Evolutionary conservation across 1,140 invertebrate species (phyloP).

Genomic region (Micrasema minimum): DNA sequence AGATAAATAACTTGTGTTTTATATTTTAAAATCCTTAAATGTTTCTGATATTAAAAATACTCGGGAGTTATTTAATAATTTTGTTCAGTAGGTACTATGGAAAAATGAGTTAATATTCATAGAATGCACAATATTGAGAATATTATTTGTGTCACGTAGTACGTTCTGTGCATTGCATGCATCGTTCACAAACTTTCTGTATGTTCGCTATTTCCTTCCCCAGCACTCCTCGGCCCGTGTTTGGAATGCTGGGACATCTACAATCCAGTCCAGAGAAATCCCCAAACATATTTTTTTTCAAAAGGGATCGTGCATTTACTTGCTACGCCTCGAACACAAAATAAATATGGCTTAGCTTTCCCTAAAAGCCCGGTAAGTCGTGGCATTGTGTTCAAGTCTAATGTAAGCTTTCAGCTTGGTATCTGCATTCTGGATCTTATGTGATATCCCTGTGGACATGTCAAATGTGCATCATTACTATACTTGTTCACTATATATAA

Average conservation of each 20-base stretch:
- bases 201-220: neutral
- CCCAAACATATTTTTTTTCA: neutral
- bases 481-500: no score
- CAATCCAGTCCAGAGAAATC: neutral
- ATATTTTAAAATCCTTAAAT: no score
- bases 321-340: neutral
- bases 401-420: conserved; percentile 7
- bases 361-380: neutral
- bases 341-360: neutral
- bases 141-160: conserved; percentile 29
- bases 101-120: no score
- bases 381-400: neutral
- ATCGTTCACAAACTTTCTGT: conserved; percentile 24
- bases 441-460: conserved; percentile 7
- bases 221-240: conserved; percentile 10
- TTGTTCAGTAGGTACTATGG: no score
- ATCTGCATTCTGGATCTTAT: neutral
- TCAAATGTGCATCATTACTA: conserved; percentile 4
- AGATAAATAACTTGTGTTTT: no score
- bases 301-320: neutral
- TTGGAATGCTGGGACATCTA: conserved; percentile 1
- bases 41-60: no score
- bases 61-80: no score
- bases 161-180: conserved; percentile 9
- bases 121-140: neutral